Evolutionary conservation across 2,888 invertebrate genomes (phyloP).

Genomic region (Hirudinaria manillensis): DNA sequence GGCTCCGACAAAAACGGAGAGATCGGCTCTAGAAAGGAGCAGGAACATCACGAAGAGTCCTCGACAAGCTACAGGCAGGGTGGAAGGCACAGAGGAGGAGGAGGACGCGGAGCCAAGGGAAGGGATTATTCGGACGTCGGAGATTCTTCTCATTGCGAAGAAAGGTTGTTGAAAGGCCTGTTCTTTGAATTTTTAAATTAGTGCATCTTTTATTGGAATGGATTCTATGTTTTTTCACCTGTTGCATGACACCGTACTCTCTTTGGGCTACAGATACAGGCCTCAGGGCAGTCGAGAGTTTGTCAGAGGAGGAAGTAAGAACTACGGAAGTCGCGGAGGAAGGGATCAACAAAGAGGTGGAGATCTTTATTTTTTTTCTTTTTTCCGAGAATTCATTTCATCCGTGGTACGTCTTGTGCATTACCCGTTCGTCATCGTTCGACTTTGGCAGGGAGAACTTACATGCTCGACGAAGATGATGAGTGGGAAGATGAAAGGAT

Average conservation of each 20-base stretch:
- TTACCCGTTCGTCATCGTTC: no score
- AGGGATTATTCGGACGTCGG: background rate
- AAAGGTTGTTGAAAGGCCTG: background rate
- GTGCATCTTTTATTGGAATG: background rate
- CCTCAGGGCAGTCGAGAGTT: slow-evolving; percentile 19
- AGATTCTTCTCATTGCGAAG: background rate
- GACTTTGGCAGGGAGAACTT: background rate
- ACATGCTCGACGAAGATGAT: background rate
- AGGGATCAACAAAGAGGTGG: slow-evolving; percentile 10
- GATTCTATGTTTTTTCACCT: background rate
- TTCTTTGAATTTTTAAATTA: background rate
- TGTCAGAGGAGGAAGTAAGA: slow-evolving; percentile 23
- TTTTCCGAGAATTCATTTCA: background rate
- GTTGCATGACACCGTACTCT: background rate
- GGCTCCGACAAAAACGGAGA: no score
- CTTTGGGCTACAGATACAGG: background rate
- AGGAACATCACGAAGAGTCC: no score
- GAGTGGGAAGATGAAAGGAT: background rate
- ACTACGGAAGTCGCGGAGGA: slow-evolving; percentile 17
- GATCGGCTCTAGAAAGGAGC: no score
- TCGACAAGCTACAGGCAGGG: no score
- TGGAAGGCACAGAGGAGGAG: no score
- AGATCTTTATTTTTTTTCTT: background rate
- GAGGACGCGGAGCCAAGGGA: no score
- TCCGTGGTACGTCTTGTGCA: background rate